Evolutionary conservation across 1,140 invertebrate genomes (phyloP).

Genomic region (Gonatopus flavifemur): DNA sequence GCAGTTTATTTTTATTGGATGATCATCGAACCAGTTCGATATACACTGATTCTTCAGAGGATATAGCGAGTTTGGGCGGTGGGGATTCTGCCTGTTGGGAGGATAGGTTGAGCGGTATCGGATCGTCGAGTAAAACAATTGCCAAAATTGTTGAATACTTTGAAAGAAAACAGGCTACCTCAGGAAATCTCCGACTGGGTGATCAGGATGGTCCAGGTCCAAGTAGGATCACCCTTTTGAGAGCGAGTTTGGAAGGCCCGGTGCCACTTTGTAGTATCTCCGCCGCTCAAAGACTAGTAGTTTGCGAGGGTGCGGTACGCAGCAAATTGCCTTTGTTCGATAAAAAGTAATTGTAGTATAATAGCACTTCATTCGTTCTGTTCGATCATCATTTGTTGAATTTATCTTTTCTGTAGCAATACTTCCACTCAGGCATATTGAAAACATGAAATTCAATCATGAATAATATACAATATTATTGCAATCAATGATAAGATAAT

Average conservation of each 20-base stretch:
- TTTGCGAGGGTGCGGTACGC: conserved; percentile 80
- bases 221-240: conserved; percentile 43
- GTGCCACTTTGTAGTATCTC: conserved; percentile 48
- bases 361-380: too few species aligned
- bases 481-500: too few species aligned
- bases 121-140: conserved; percentile 70
- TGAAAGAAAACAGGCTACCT: conserved; percentile 67
- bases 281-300: conserved; percentile 65
- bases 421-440: too few species aligned
- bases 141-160: conserved; percentile 87
- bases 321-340: conserved; percentile 85
- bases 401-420: too few species aligned
- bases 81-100: conserved; percentile 72
- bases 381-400: too few species aligned
- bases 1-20: conserved; percentile 63
- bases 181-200: conserved; percentile 37
- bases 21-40: conserved; percentile 77
- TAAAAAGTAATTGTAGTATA: conserved; percentile 68
- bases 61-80: conserved; percentile 76
- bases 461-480: too few species aligned
- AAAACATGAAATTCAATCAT: too few species aligned
- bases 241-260: conserved; percentile 47
- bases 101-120: conserved; percentile 60
- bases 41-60: conserved; percentile 84
- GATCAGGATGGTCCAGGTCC: conserved; percentile 39